phyloP scores from a whole-genome alignment of 2,888 invertebrate genomes.

The Protophormia terraenovae region DNA sequence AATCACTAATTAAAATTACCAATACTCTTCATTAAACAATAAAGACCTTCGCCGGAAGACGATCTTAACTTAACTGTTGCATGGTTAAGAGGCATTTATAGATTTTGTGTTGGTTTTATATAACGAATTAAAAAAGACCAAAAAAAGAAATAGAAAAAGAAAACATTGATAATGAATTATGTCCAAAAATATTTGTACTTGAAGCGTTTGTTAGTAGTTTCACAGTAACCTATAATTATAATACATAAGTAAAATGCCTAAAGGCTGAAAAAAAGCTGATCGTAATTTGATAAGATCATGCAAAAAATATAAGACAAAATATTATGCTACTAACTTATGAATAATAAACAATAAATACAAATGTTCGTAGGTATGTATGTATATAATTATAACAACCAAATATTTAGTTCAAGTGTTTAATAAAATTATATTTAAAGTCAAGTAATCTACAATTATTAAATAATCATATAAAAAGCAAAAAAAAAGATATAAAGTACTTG shows the following conservation, averaged over 20 bases:
- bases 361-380: no score
- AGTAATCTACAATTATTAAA: background rate
- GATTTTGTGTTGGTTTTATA: background rate
- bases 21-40: no score
- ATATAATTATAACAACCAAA: background rate
- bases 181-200: background rate
- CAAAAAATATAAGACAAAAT: background rate
- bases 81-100: background rate
- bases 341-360: background rate
- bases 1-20: no score
- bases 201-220: background rate
- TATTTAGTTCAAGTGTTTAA: slow-evolving; percentile 10
- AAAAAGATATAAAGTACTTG: background rate
- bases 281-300: slow-evolving; percentile 3
- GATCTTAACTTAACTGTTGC: background rate
- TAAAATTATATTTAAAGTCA: background rate
- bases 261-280: background rate
- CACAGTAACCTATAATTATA: background rate
- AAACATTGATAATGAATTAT: background rate
- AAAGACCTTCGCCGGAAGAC: background rate
- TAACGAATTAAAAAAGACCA: background rate
- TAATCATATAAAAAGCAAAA: background rate
- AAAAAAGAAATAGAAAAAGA: background rate
- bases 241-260: background rate
- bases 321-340: no score